phyloP scores from a whole-genome alignment of 2,888 invertebrate species.

The Hypselothyrea guttata region DNA sequence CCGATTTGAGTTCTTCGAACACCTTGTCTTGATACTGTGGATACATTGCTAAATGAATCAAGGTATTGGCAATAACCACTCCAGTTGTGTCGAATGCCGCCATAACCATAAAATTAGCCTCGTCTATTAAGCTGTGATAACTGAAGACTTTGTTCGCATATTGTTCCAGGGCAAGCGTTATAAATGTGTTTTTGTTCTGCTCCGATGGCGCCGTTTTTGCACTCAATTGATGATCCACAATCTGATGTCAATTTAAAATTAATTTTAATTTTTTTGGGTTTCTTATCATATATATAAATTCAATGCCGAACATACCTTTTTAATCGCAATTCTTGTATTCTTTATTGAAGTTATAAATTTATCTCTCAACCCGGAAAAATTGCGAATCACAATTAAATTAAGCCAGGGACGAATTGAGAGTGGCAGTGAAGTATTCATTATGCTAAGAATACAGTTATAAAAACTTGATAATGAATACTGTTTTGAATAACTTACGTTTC shows the following conservation, averaged over 20 bases:
- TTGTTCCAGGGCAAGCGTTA: constrained; percentile 58
- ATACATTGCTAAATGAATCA: constrained; percentile 72
- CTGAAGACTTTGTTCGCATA: constrained; percentile 55
- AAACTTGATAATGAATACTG: no score
- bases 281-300: no score
- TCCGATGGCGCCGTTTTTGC: no score
- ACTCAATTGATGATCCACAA: constrained; percentile 45
- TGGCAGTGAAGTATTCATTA: no score
- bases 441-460: no score
- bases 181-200: constrained; percentile 23
- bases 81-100: constrained; percentile 78
- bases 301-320: constrained; percentile 41
- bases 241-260: constrained; percentile 31
- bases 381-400: no score
- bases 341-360: no score
- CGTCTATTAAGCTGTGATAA: constrained; percentile 60
- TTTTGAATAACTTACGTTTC: no score
- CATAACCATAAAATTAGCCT: constrained; percentile 65
- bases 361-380: no score
- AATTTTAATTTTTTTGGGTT: no score
- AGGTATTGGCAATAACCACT: constrained; percentile 45
- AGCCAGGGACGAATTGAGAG: no score
- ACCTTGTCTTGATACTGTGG: constrained; percentile 68
- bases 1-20: constrained; percentile 62
- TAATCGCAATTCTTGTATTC: constrained; percentile 52